Evolutionary conservation across 2,888 invertebrate genomes (phyloP).

Genomic region (Xylophagus ater): DNA sequence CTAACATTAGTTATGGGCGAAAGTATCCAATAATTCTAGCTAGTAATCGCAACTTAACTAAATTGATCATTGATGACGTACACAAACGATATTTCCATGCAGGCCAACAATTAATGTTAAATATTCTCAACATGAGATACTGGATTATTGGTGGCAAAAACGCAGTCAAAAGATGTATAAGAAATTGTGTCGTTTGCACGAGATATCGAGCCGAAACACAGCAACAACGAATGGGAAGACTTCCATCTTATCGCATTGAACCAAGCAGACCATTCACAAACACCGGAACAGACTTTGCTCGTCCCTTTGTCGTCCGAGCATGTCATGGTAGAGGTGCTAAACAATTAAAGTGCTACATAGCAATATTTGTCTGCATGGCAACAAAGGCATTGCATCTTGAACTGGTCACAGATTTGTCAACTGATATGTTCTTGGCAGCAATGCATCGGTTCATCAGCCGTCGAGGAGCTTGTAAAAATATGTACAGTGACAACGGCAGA

Average conservation of each 20-base stretch:
- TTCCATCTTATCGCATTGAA: conserved; percentile 17
- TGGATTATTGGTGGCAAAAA: too few species aligned
- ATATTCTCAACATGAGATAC: neutral
- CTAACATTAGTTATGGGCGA: too few species aligned
- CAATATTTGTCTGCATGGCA: conserved; percentile 21
- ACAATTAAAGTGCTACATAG: conserved; percentile 20
- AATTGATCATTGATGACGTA: too few species aligned
- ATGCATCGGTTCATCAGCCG: conserved; percentile 23
- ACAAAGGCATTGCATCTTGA: conserved; percentile 26
- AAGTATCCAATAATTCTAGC: too few species aligned
- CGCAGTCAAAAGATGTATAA: too few species aligned
- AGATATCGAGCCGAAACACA: conserved; percentile 10
- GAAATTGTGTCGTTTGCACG: conserved; percentile 10
- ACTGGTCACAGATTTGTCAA: conserved; percentile 20
- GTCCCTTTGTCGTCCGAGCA: conserved; percentile 18
- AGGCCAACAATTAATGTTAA: neutral
- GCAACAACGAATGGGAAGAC: conserved; percentile 17
- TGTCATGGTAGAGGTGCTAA: conserved; percentile 19
- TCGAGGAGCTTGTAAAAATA: too few species aligned
- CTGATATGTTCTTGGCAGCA: conserved; percentile 23
- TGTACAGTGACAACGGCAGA: too few species aligned
- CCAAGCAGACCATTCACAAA: conserved; percentile 18
- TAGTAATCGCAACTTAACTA: too few species aligned
- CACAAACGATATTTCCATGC: too few species aligned
- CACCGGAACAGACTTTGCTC: conserved; percentile 20